Evolutionary conservation across 1,140 invertebrate species (phyloP).

Genomic region (Globodera ellingtonae): DNA sequence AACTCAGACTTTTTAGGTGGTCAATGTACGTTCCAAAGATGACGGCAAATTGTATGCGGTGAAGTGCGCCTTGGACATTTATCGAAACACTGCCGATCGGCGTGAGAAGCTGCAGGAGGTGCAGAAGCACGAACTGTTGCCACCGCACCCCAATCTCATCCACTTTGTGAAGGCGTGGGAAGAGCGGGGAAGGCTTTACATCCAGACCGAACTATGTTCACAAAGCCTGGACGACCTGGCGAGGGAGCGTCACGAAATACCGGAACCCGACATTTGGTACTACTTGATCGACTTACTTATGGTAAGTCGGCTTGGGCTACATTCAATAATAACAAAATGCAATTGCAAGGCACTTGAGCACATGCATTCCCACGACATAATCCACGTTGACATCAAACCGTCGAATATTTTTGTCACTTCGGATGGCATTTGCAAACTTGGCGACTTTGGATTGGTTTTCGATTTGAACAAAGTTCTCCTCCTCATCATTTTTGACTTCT

Average conservation of each 20-base stretch:
- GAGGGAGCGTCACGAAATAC: slow-evolving; percentile 33
- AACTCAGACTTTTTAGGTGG: slow-evolving; percentile 28
- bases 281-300: slow-evolving; percentile 62
- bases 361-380: slow-evolving; percentile 73
- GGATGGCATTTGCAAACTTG: slow-evolving; percentile 74
- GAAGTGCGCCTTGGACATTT: slow-evolving; percentile 35
- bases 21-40: slow-evolving; percentile 40
- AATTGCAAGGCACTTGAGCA: slow-evolving; percentile 71
- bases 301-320: slow-evolving; percentile 39
- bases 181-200: slow-evolving; percentile 74
- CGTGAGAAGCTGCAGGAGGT: slow-evolving; percentile 40
- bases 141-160: slow-evolving; percentile 74
- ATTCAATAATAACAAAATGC: neutral
- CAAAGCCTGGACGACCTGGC: slow-evolving; percentile 65
- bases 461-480: slow-evolving; percentile 67
- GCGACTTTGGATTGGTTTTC: slow-evolving; percentile 77
- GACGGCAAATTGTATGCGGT: slow-evolving; percentile 43
- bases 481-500: slow-evolving; percentile 4
- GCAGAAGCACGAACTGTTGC: slow-evolving; percentile 67
- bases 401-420: slow-evolving; percentile 75
- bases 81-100: slow-evolving; percentile 37
- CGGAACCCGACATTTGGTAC: slow-evolving; percentile 64
- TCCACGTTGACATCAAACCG: slow-evolving; percentile 79
- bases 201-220: slow-evolving; percentile 76
- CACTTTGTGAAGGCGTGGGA: slow-evolving; percentile 77